phyloP scores from a whole-genome alignment of 2,888 invertebrate species.

The Drosophila bunnanda region DNA sequence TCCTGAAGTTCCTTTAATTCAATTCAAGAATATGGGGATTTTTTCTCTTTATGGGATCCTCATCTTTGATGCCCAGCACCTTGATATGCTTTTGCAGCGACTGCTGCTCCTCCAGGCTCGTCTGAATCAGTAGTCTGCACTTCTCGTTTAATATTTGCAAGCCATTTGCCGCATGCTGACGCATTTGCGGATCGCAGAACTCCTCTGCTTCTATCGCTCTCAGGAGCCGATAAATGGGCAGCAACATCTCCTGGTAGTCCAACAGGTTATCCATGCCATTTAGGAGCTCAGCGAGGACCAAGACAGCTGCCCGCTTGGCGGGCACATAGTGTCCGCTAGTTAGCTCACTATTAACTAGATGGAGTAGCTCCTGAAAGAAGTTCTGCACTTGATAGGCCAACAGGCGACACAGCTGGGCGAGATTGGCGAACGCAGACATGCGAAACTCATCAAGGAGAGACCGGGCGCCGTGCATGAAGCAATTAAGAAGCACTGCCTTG shows the following conservation, averaged over 20 bases:
- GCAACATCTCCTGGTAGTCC: constrained; percentile 82
- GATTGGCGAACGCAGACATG: constrained; percentile 83
- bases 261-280: constrained; percentile 83
- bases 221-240: constrained; percentile 83
- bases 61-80: constrained; percentile 80
- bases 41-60: constrained; percentile 28
- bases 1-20: constrained; percentile 12
- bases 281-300: constrained; percentile 82
- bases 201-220: constrained; percentile 75
- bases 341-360: constrained; percentile 78
- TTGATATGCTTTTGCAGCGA: constrained; percentile 79
- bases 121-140: constrained; percentile 75
- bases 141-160: constrained; percentile 79
- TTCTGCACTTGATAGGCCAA: constrained; percentile 83
- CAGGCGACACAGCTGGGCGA: constrained; percentile 82
- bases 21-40: constrained; percentile 76
- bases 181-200: constrained; percentile 77
- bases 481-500: constrained; percentile 80
- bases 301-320: constrained; percentile 82
- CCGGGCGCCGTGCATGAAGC: constrained; percentile 81
- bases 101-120: constrained; percentile 63
- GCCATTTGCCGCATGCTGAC: constrained; percentile 83
- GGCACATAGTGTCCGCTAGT: constrained; percentile 81
- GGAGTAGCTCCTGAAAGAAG: constrained; percentile 82
- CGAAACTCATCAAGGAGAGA: constrained; percentile 81